These are phyloP conservation scores for Trinectes maculatus DNA, from an alignment of 2,113 vertebrate genomes.

Conservation along the genomic window DNA sequence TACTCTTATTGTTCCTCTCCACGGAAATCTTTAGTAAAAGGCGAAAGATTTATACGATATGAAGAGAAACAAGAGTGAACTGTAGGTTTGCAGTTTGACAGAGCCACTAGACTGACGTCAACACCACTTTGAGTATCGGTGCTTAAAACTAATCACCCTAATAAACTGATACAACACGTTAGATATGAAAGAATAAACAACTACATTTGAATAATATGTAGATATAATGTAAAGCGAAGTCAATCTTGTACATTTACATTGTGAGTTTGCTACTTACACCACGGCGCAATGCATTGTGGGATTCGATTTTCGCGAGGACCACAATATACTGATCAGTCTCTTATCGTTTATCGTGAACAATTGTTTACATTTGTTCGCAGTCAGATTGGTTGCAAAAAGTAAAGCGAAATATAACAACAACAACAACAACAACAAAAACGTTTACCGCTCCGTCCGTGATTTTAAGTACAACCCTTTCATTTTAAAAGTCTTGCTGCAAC, in stretches of 20 bases:
- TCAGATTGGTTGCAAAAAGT: too few relatives aligned
- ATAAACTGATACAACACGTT: too few relatives aligned
- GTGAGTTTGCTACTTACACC: neutral
- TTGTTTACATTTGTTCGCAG: too few relatives aligned
- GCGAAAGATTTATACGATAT: slow-evolving; percentile 61
- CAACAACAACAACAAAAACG: too few relatives aligned
- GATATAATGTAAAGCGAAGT: too few relatives aligned
- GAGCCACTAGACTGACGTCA: neutral
- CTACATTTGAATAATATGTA: too few relatives aligned
- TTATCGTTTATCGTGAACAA: too few relatives aligned
- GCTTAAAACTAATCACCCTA: neutral
- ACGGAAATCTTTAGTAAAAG: slow-evolving; percentile 69
- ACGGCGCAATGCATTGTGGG: neutral
- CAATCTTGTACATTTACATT: neutral
- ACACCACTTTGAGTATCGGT: neutral
- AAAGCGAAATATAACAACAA: too few relatives aligned
- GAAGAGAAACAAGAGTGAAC: slow-evolving; percentile 50
- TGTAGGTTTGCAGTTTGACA: fast-evolving
- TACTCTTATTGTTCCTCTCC: slow-evolving; percentile 62
- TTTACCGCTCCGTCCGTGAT: neutral
- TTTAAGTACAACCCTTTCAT: neutral
- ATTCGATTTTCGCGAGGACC: neutral
- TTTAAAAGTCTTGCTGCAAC: neutral
- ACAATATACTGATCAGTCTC: too few relatives aligned
- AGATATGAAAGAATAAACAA: too few relatives aligned